phyloP scores from a whole-genome alignment of 2,113 vertebrate species.

The Laterallus jamaicensis region DNA sequence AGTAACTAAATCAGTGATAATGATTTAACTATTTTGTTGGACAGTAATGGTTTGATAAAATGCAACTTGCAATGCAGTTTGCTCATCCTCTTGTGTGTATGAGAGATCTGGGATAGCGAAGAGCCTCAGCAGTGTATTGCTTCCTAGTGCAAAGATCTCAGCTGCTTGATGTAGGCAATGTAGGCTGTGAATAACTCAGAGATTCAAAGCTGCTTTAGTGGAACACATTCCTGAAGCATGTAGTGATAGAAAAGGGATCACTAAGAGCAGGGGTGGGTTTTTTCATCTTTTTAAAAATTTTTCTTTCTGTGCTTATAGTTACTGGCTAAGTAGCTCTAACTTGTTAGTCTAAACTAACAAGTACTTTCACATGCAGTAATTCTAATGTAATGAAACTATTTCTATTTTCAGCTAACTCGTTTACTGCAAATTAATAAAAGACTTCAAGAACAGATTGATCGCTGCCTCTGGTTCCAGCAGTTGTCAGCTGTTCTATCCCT shows the following conservation, averaged over 20 bases:
- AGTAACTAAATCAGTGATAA: not conserved
- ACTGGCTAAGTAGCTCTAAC: not conserved
- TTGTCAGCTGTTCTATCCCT: constrained; percentile 81
- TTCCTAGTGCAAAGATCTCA: not conserved
- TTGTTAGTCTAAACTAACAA: not conserved
- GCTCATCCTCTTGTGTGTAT: not conserved
- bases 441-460: constrained; percentile 88
- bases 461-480: constrained; percentile 90
- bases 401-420: constrained; percentile 81
- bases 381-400: not conserved
- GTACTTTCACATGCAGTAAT: not conserved
- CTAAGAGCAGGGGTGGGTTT: not conserved
- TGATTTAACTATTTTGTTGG: not conserved
- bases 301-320: not conserved
- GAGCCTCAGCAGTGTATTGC: not conserved
- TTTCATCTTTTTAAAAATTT: not conserved
- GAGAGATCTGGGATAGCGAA: not conserved
- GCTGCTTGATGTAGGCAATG: not conserved
- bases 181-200: not conserved
- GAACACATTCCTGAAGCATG: not conserved
- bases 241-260: not conserved
- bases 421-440: constrained; percentile 81
- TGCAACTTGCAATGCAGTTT: not conserved
- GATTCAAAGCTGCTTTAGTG: not conserved
- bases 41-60: not conserved